Evolutionary conservation across 2,113 vertebrate genomes (phyloP).

Genomic region (Gavialis gangeticus): DNA sequence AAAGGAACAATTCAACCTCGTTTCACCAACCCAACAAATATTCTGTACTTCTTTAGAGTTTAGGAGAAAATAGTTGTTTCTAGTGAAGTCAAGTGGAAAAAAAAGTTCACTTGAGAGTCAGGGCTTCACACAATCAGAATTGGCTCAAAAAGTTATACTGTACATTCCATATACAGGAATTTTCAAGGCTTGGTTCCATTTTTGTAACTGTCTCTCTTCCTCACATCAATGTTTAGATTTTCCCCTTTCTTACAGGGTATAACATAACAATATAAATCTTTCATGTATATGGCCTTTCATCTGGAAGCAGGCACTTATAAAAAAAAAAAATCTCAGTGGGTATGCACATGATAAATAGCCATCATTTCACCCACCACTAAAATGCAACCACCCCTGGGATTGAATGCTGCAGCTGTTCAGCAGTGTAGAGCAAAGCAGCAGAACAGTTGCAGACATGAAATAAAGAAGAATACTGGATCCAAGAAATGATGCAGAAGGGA

Average conservation of each 20-base stretch:
- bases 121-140: not conserved
- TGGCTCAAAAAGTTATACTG: not conserved
- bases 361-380: accelerated
- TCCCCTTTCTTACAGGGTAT: accelerated
- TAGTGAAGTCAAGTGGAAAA: not conserved
- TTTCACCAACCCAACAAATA: not conserved
- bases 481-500: accelerated
- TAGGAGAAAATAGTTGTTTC: not conserved
- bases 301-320: not conserved
- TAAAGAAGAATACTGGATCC: accelerated
- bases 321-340: not conserved
- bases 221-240: accelerated
- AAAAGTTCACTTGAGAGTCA: accelerated
- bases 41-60: not conserved
- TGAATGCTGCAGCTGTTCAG: not conserved
- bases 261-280: accelerated
- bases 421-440: accelerated
- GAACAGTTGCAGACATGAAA: accelerated
- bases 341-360: accelerated
- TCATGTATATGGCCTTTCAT: not conserved
- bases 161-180: accelerated
- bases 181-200: accelerated
- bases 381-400: accelerated
- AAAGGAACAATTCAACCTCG: not conserved
- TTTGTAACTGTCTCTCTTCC: not conserved